Evolutionary conservation across 2,113 vertebrate genomes (phyloP), one percentile per base, ranked within the genome.

Genomic region (Odontesthes bonariensis): DNA sequence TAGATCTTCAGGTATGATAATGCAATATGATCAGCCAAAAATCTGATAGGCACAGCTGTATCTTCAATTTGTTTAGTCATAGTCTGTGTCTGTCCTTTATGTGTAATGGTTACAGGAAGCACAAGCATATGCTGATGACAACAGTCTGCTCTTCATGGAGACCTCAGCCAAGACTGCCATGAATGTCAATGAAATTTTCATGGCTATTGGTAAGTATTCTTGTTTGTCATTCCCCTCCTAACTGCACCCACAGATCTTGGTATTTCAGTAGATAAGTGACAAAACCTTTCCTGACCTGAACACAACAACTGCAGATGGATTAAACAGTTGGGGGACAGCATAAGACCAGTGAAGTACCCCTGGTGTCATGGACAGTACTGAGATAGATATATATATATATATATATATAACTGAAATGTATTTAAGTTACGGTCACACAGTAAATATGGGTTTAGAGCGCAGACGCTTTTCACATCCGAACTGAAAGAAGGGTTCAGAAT

Each of bases 151-250:
- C 68, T 98, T 99, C 91, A 98, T 99, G 97, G 97, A 99, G 93
- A 99, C 97, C 0, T 99, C 97, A 0, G 97, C 97, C 4, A 99
- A 99, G 94, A 99, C 97, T 1, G 96, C 96, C 3, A 96, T 97
- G 95, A 98, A 99, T 66, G 97, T 99, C 86, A 98, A 98, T 56
- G 97, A 98, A 89, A 96, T 98, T 84, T 99, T 99, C 91, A 97
- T 99, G 97, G 97, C 97, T 61, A 99, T 99, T 89, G 97, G 97
- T 98, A 92, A 86, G 82, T 71, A 44, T 19, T 56, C 23, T 42
- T n/a, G 23, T 58, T 10, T 47, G 73, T 53, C 54, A 59, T 9
- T 33, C 49, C 1, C 27, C 6, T 22, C 13, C 5, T 8, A 12
- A 22, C 8, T 11, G 49, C 16, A 20, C 8, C 7, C 7, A 22